These are phyloP conservation scores for Thryonomys swinderianus DNA, from an alignment of 2,113 vertebrate genomes.

Conservation along the genomic window DNA sequence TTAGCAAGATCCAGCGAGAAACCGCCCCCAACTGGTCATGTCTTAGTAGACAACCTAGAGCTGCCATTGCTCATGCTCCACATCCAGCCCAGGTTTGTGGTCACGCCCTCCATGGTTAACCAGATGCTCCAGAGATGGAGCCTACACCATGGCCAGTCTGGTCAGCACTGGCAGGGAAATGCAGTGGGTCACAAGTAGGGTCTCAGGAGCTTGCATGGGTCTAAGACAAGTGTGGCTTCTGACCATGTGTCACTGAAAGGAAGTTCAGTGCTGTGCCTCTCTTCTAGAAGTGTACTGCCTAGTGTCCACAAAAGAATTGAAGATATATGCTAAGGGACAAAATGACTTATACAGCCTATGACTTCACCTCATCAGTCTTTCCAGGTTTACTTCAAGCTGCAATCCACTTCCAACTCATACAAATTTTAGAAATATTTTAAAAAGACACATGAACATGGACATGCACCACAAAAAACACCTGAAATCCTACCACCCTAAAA, in stretches of 20 bases:
- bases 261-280: no score
- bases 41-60: neutral
- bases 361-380: neutral
- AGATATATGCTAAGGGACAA: rapidly evolving
- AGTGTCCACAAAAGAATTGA: neutral
- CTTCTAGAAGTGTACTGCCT: neutral
- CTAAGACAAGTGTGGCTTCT: neutral
- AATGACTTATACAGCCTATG: neutral
- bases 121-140: neutral
- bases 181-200: rapidly evolving
- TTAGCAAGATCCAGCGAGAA: neutral
- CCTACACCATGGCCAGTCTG: neutral
- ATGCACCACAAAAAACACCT: neutral
- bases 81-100: rapidly evolving
- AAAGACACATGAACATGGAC: neutral
- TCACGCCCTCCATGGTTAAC: rapidly evolving
- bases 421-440: neutral
- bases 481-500: neutral
- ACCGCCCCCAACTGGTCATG: neutral
- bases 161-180: neutral
- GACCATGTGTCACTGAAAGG: neutral
- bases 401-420: neutral
- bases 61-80: neutral
- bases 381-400: neutral
- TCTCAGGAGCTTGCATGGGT: neutral